These are phyloP conservation scores for Calosoma granatense DNA, from an alignment of 1,140 invertebrate genomes.

Conservation along the genomic window DNA sequence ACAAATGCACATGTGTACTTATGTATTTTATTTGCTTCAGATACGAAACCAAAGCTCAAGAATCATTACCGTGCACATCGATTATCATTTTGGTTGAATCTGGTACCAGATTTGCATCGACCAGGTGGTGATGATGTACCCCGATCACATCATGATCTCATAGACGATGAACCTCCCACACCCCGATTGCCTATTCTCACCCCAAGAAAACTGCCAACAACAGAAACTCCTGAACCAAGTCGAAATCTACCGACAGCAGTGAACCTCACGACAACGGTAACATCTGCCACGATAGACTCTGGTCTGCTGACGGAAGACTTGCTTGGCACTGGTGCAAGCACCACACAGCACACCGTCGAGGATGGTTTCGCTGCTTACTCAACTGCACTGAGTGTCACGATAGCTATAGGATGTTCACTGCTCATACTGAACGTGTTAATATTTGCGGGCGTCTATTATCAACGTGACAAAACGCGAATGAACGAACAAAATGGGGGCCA, in stretches of 20 bases:
- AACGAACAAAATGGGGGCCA: constrained; percentile 43
- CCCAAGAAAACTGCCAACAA: constrained; percentile 40
- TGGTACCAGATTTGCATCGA: constrained; percentile 91
- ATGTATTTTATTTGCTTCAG: too few species aligned
- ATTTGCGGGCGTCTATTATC: constrained; percentile 89
- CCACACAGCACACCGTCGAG: constrained; percentile 52
- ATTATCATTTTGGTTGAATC: constrained; percentile 91
- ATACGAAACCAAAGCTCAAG: constrained; percentile 78
- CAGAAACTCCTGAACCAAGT: constrained; percentile 38
- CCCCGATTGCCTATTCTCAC: constrained; percentile 44
- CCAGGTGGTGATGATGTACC: constrained; percentile 77
- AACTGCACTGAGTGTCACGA: constrained; percentile 80
- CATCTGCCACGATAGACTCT: constrained; percentile 28
- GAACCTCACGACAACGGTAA: constrained; percentile 30
- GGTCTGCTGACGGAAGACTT: constrained; percentile 31
- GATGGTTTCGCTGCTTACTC: constrained; percentile 81
- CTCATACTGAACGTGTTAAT: constrained; percentile 85
- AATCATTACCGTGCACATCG: constrained; percentile 88
- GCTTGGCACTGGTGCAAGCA: constrained; percentile 30
- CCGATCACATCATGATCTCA: constrained; percentile 73
- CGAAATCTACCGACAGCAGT: constrained; percentile 25
- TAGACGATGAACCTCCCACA: constrained; percentile 52
- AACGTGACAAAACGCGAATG: constrained; percentile 72
- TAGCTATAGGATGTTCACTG: constrained; percentile 87
- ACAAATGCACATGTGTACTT: too few species aligned